Evolutionary conservation across 2,113 vertebrate genomes (phyloP).

Genomic region (Epinephelus cyanopodus): DNA sequence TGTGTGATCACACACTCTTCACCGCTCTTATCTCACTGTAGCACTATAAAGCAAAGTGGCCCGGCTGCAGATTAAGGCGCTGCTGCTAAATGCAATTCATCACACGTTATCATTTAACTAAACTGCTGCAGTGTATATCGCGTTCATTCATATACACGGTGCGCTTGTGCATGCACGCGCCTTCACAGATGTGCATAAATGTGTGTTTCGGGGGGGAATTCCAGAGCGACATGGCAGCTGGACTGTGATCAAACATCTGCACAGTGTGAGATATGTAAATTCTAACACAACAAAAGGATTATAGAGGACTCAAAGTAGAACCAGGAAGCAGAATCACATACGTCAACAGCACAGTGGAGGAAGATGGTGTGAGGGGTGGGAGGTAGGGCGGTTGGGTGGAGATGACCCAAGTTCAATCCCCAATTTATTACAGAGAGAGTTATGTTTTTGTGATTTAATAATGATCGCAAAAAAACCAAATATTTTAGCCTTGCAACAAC

Average conservation of each 20-base stretch:
- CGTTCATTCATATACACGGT: neutral
- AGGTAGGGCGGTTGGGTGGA: neutral
- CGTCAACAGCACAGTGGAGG: neutral
- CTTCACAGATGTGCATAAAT: neutral
- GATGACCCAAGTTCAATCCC: neutral
- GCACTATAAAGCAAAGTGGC: constrained; percentile 15
- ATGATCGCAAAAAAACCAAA: neutral
- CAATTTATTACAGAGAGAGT: too few species aligned
- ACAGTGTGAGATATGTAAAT: neutral
- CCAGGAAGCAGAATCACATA: neutral
- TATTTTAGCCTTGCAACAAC: too few species aligned
- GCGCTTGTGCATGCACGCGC: neutral
- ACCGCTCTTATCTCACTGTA: constrained; percentile 26
- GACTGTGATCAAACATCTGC: constrained; percentile 3
- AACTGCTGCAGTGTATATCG: neutral
- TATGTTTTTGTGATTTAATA: too few species aligned
- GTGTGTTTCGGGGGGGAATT: neutral
- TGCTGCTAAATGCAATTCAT: constrained; percentile 34
- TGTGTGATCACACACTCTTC: constrained; percentile 33
- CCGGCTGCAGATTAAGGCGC: constrained; percentile 22
- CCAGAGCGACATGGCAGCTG: neutral
- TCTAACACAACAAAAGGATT: neutral
- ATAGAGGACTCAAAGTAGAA: constrained; percentile 1
- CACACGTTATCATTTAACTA: constrained; percentile 16
- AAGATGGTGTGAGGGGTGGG: too few species aligned